A percentile compares a stretch with the other conserved stretches of the same genome.
phyloP scores from a whole-genome alignment of 1,140 invertebrate species.

The Amyelois transitella region DNA sequence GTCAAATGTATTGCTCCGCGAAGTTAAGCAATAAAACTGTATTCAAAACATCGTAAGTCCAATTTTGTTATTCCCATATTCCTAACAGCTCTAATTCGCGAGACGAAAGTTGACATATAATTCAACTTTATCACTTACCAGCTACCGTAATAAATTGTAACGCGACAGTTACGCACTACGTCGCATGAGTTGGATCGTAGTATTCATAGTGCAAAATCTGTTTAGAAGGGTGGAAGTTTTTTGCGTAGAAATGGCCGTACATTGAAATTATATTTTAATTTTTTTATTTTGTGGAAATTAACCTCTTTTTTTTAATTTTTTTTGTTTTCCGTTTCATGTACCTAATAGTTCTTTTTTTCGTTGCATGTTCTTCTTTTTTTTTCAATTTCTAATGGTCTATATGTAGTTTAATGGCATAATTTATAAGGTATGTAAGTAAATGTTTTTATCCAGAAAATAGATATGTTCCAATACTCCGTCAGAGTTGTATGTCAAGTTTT shows the following conservation, averaged over 20 bases:
- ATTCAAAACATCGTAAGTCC: constrained; percentile 15
- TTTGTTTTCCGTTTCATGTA: too few species aligned
- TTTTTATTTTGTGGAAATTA: too few species aligned
- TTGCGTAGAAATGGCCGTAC: background rate
- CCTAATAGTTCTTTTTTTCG: too few species aligned
- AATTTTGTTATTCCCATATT: background rate
- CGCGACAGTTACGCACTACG: background rate
- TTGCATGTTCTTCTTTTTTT: too few species aligned
- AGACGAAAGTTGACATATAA: background rate
- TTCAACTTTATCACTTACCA: background rate
- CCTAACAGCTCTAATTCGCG: background rate
- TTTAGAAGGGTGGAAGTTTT: background rate
- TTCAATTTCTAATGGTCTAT: too few species aligned
- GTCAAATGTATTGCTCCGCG: constrained; percentile 7
- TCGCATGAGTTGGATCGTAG: background rate
- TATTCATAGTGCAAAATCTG: background rate
- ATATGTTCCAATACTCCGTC: too few species aligned
- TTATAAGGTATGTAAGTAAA: too few species aligned
- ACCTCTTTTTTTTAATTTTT: too few species aligned
- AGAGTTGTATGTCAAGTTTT: too few species aligned
- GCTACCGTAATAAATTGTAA: background rate
- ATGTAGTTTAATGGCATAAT: too few species aligned
- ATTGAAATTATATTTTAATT: background rate
- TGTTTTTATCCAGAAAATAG: too few species aligned
- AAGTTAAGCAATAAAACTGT: constrained; percentile 13